phyloP scores from a whole-genome alignment of 23 tunicate genomes.

The Trididemnum miniatum region DNA sequence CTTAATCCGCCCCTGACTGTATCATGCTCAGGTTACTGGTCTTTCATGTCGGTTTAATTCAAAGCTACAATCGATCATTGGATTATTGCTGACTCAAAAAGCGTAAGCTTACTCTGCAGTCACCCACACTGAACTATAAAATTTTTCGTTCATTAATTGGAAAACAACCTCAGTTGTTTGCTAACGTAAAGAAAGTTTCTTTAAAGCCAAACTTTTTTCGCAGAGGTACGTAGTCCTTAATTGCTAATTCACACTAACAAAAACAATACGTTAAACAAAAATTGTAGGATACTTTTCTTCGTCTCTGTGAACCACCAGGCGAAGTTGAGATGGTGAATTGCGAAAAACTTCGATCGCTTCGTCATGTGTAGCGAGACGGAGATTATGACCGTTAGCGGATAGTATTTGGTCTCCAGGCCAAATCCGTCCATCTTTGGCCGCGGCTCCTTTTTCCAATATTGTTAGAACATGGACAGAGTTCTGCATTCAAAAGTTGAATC shows the following conservation, averaged over 20 bases:
- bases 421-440: conserved; percentile 83
- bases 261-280: background rate
- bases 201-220: too few relatives aligned
- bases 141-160: background rate
- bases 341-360: conserved; percentile 84
- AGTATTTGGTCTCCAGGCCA: conserved; percentile 94
- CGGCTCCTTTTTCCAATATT: conserved; percentile 80
- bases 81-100: background rate
- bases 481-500: conserved; percentile 19
- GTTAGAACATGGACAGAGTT: conserved; percentile 69
- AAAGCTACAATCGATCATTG: too few relatives aligned
- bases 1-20: too few relatives aligned
- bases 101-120: background rate
- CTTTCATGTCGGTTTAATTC: too few relatives aligned
- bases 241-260: too few relatives aligned
- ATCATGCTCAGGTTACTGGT: too few relatives aligned
- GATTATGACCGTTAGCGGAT: conserved; percentile 60
- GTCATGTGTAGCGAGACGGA: conserved; percentile 75
- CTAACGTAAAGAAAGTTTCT: too few relatives aligned
- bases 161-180: too few relatives aligned
- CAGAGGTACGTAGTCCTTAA: too few relatives aligned
- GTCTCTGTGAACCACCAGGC: conserved; percentile 57
- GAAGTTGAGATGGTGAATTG: conserved; percentile 64
- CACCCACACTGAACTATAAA: background rate
- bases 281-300: conserved; percentile 49